Evolutionary conservation across 2,797 vertebrate species (phyloP), one percentile per base, ranked within the genome.

Genomic region (Knipowitschia caucasica): DNA sequence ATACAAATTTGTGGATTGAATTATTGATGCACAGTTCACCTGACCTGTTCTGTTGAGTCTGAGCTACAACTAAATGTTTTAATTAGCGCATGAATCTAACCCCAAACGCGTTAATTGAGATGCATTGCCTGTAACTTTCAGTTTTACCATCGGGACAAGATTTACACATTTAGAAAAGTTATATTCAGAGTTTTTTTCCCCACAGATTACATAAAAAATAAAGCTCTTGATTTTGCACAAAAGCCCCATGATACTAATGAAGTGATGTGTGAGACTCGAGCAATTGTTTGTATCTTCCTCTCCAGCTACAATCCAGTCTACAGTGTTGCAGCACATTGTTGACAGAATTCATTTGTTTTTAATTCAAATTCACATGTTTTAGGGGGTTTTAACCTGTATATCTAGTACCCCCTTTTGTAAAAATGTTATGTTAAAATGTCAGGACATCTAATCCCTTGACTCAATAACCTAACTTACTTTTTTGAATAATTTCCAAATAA

Each of bases 1-100:
- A 23, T 8, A 33, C 46, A 34, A 34, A 33, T 29, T 49, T 23
- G 15, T 12, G 20, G 17, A 6, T 18, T 49, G 30, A 49, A 49
- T 49, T 49, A 49, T 49, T 34, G 46, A 49, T 49, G 29, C 30
- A 33, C 20, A 20, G 46, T 49, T 49, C 46, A 49, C 46, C 46
- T 34, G 46, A 49, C 46, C 30, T 10, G 46, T 21, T 33, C 12
- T 31, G 18, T 14, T 31, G 6, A 8, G 20, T 34, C 10, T 49
- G 18, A 6, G 1, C 29, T 43, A 43, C 29, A 49, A 34, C 33
- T 21, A 30, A 49, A 49, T 49, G 30, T 49, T 33, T 49, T 38
- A 51, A 38, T 51, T 38, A 38, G 27, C 20, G 17, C 31, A 31
- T 43, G 11, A 24, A 49, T 30, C 30, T 33, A 23, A 49, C 46